Evolutionary conservation across 2,113 vertebrate species (phyloP).

Genomic region (Zingel zingel): DNA sequence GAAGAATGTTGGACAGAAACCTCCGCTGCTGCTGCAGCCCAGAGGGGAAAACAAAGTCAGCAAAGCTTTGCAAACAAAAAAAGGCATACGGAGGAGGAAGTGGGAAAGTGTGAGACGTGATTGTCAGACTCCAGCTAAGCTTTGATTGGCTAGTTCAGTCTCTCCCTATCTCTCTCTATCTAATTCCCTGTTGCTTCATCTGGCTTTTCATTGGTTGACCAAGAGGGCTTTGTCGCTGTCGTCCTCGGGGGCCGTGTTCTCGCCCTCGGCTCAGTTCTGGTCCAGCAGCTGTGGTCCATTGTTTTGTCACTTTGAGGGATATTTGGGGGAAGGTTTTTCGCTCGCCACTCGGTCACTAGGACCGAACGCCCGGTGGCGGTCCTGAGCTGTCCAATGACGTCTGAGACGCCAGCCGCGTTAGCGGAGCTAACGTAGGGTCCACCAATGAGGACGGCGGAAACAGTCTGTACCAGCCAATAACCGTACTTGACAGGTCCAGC

Average conservation of each 20-base stretch:
- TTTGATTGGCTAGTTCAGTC: constrained; percentile 86
- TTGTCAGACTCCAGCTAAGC: constrained; percentile 97
- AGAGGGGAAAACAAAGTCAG: constrained; percentile 64
- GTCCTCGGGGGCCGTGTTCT: constrained; percentile 35
- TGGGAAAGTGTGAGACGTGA: constrained; percentile 90
- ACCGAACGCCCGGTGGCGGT: constrained; percentile 93
- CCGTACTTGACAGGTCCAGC: constrained; percentile 97
- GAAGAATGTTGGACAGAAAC: constrained; percentile 44
- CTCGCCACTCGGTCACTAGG: constrained; percentile 87
- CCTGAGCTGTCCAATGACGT: constrained; percentile 98
- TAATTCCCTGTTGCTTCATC: constrained; percentile 75
- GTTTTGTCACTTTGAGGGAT: constrained; percentile 63
- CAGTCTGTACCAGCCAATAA: constrained; percentile 99
- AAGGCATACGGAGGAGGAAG: constrained; percentile 71
- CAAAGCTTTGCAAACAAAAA: constrained; percentile 67
- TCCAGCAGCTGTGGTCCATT: constrained; percentile 75
- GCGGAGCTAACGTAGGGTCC: constrained; percentile 96
- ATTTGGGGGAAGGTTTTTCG: constrained; percentile 22
- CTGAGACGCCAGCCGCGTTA: constrained; percentile 97
- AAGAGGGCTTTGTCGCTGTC: constrained; percentile 37
- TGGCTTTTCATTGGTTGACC: constrained; percentile 76
- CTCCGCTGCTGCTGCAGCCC: constrained; percentile 59
- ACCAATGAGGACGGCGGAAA: constrained; percentile 98
- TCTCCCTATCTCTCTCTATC: constrained; percentile 62
- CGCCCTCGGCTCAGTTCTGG: constrained; percentile 70